Evolutionary conservation across 2,888 invertebrate species (phyloP), one percentile per base, ranked within the genome.

Genomic region (Camponotus fellah): DNA sequence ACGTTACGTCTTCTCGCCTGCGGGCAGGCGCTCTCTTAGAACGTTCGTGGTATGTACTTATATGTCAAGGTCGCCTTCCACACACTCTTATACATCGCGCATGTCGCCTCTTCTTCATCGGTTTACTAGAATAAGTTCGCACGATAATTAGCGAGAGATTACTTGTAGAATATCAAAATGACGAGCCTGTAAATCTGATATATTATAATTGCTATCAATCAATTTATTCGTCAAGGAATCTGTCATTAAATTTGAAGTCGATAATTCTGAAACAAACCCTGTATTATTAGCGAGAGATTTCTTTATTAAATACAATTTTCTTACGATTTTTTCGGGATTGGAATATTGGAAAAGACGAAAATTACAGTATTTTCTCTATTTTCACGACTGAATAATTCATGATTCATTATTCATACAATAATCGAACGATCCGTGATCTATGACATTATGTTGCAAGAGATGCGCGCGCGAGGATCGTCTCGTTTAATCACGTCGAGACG

Each of bases 61-160:
- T 90, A 90, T 93, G 93, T 93, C 93, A 93, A 93, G 93, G 92
- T 93, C 93, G 91, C 82, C 88, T 74, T 90, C 88, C 49, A 85
- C 88, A 69, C 12, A 32, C 32, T 14, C n/a, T 9, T 1, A 21
- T 17, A 37, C 21, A 21, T 10, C 9, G 26, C 34, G 3, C 49
- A 17, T 17, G 21, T 32, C 32, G 43, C 71, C 72, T 68, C 17
- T 9, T 32, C 26, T 26, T 49, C 21, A 56, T 71, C 72, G 75
- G 56, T 79, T 85, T 77, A 84, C 83, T 82, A 72, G 81, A 81
- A 82, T 87, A 65, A 88, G 49, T 80, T 71, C 56, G 49, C 64
- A 75, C 43, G 75, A 76, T 87, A 58, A 72, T 88, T 83, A 84
- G 46, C 81, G 65, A 21, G 32, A 5, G 43, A 56, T 77, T 64